Conservation (phyloP, 1,140 invertebrate species). For the Tetraneura akinire region DNA sequence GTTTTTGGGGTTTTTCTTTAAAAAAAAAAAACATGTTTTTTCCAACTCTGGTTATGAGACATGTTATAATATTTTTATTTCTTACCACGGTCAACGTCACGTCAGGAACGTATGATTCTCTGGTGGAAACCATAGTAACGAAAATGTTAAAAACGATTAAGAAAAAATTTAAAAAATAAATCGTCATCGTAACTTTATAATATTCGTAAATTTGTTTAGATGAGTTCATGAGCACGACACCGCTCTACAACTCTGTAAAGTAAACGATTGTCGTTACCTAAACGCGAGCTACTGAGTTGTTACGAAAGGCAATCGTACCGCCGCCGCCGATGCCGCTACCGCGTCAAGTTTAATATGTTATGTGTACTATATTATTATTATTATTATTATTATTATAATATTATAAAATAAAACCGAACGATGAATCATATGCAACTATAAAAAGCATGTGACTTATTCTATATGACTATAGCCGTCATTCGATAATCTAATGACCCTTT, state of each 20-base stretch:
- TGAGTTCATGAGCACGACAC: not conserved
- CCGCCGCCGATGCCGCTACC: too few relatives aligned
- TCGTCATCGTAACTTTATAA: not conserved
- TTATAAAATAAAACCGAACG: not conserved
- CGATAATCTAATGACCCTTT: constrained; percentile 35
- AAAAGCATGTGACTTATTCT: not conserved
- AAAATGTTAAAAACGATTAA: not conserved
- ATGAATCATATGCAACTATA: not conserved
- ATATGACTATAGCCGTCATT: too few relatives aligned
- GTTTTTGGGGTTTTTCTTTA: too few relatives aligned
- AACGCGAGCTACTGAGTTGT: too few relatives aligned
- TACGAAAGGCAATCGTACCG: too few relatives aligned
- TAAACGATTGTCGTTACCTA: too few relatives aligned
- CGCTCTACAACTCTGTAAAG: not conserved
- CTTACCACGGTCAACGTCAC: constrained; percentile 17
- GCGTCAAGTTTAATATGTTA: too few relatives aligned
- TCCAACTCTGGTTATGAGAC: too few relatives aligned
- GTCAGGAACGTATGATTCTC: not conserved
- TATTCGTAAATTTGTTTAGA: not conserved
- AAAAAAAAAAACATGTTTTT: too few relatives aligned
- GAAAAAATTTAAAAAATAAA: not conserved
- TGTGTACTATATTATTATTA: too few relatives aligned
- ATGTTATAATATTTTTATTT: too few relatives aligned
- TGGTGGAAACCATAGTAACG: not conserved
- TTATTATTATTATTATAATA: too few relatives aligned